A percentile compares a stretch with the other conserved stretches of the same genome.
Evolutionary conservation across 2,888 invertebrate genomes (phyloP).

Genomic region (Lasioglossum vierecki): DNA sequence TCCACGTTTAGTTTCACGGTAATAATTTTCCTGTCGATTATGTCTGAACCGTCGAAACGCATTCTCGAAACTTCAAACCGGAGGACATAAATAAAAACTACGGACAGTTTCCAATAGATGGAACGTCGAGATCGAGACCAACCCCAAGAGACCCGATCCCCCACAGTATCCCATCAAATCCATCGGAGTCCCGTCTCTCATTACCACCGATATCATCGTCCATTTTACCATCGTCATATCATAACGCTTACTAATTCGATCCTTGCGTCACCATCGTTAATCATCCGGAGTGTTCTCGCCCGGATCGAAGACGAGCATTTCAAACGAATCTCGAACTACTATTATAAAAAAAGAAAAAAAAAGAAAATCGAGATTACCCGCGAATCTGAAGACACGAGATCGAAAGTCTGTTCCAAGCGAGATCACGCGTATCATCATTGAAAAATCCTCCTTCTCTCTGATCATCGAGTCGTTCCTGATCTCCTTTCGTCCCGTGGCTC

Average conservation of each 20-base stretch:
- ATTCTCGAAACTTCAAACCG: not conserved
- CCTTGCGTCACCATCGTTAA: constrained; percentile 71
- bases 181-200: constrained; percentile 28
- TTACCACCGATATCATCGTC: constrained; percentile 48
- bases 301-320: constrained; percentile 46
- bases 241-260: constrained; percentile 71
- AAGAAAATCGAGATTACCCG: not conserved
- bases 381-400: not conserved
- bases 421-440: constrained; percentile 60
- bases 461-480: constrained; percentile 11
- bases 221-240: constrained; percentile 61
- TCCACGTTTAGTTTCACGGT: not conserved
- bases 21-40: not conserved
- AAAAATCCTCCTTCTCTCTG: constrained; percentile 3
- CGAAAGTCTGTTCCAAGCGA: constrained; percentile 58
- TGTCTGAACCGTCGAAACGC: not conserved
- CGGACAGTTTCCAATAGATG: not conserved
- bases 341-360: not conserved
- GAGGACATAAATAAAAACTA: not conserved
- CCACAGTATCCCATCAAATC: constrained; percentile 19
- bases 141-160: constrained; percentile 22
- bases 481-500: constrained; percentile 42
- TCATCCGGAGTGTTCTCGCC: constrained; percentile 66
- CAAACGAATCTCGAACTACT: not conserved
- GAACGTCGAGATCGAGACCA: constrained; percentile 62